These are phyloP conservation scores for Telenomus remus DNA, from an alignment of 1,140 invertebrate genomes.

Conservation along the genomic window DNA sequence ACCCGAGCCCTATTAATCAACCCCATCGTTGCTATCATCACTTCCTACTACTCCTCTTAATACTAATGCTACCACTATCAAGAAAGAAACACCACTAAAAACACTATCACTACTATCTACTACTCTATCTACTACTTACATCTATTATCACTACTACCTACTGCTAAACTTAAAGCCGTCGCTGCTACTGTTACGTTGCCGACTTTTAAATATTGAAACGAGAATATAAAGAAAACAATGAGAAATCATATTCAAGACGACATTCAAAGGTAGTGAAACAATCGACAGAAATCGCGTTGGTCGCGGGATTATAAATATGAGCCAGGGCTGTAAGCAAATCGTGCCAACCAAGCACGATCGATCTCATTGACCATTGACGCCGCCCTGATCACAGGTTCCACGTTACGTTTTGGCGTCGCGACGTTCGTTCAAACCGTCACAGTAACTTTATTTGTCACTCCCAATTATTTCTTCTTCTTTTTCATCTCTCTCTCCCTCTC, in stretches of 20 bases:
- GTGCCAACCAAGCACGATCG: constrained; percentile 65
- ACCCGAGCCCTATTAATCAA: constrained; percentile 54
- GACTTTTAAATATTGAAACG: constrained; percentile 61
- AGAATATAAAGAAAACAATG: no score
- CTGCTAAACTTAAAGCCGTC: constrained; percentile 60
- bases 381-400: constrained; percentile 56
- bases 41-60: constrained; percentile 51
- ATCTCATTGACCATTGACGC: constrained; percentile 73
- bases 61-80: constrained; percentile 52
- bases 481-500: neutral
- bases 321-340: constrained; percentile 46
- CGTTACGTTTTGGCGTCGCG: constrained; percentile 26
- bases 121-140: constrained; percentile 56
- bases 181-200: constrained; percentile 63
- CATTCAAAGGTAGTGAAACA: constrained; percentile 66
- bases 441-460: neutral
- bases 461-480: neutral
- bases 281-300: constrained; percentile 53
- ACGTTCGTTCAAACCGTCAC: constrained; percentile 21
- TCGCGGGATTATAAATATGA: constrained; percentile 31
- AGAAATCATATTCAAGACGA: constrained; percentile 50
- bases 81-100: constrained; percentile 51
- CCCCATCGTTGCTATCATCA: constrained; percentile 50
- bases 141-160: constrained; percentile 53
- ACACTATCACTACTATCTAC: constrained; percentile 54